Evolutionary conservation across 30 jellyfish, hydroid and myxozoan genomes (phyloP).

Genomic region (Calvadosia cruxmelitensis): DNA sequence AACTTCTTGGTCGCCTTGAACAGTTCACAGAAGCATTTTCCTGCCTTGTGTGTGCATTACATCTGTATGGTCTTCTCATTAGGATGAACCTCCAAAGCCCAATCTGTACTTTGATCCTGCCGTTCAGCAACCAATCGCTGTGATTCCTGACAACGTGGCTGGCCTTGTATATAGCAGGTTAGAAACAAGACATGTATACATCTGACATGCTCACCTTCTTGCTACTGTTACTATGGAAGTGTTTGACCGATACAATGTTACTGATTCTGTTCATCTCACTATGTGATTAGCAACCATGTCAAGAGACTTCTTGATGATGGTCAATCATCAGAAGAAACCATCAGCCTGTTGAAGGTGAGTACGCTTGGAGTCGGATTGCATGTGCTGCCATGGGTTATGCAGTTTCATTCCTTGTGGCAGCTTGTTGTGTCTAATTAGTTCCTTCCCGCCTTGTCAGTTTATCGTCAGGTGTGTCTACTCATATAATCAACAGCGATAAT

Average conservation of each 20-base stretch:
- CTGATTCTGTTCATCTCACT: not conserved
- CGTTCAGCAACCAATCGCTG: constrained; percentile 70
- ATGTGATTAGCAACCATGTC: constrained; percentile 88
- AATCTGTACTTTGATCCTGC: constrained; percentile 56
- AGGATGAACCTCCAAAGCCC: constrained; percentile 33
- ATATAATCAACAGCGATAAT: no score
- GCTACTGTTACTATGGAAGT: not conserved
- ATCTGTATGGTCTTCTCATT: not conserved
- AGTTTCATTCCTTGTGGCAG: no score
- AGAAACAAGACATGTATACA: not conserved
- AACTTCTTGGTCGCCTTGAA: no score
- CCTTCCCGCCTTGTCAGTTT: no score
- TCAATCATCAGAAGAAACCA: constrained; percentile 79
- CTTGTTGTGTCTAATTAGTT: no score
- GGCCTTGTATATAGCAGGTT: constrained; percentile 92
- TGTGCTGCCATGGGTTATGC: no score
- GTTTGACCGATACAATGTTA: not conserved
- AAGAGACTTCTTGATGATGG: constrained; percentile 86
- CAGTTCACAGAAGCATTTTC: no score
- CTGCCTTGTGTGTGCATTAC: not conserved
- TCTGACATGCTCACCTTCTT: no score
- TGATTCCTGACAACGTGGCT: constrained; percentile 89
- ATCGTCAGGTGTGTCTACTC: no score
- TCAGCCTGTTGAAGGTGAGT: constrained; percentile 69
- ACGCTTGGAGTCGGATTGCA: no score